These are phyloP conservation scores for Ptyas mucosa DNA, from an alignment of 2,113 vertebrate species.

Conservation along the genomic window DNA sequence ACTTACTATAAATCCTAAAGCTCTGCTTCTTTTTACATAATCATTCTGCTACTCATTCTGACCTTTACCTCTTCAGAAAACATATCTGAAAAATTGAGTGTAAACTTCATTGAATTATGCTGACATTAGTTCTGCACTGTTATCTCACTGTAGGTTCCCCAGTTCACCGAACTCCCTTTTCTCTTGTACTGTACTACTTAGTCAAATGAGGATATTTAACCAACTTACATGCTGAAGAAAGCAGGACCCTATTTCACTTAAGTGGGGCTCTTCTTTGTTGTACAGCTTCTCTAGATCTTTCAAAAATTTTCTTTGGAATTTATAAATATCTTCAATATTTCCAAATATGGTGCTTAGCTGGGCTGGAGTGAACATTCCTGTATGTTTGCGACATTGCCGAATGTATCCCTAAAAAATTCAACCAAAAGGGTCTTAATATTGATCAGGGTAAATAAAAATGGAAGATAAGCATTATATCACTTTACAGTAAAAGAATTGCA, in stretches of 20 bases:
- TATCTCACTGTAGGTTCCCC: not conserved
- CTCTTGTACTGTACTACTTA: not conserved
- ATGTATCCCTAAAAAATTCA: slow-evolving; percentile 85
- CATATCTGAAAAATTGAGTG: not conserved
- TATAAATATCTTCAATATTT: slow-evolving; percentile 98
- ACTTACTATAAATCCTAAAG: not conserved
- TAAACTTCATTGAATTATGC: not conserved
- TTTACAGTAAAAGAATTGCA: not conserved
- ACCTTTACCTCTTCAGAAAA: not conserved
- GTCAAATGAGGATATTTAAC: slow-evolving; percentile 17
- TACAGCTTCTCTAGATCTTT: slow-evolving; percentile 93
- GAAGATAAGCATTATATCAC: not conserved
- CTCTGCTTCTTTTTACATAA: not conserved
- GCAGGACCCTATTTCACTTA: slow-evolving; percentile 93
- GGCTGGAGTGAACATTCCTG: slow-evolving; percentile 86
- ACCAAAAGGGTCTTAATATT: not conserved
- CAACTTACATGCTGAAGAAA: slow-evolving; percentile 88
- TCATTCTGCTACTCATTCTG: not conserved
- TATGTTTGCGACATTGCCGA: slow-evolving; percentile 92
- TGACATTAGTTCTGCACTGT: not conserved
- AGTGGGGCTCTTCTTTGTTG: slow-evolving; percentile 90
- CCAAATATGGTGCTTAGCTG: slow-evolving; percentile 94
- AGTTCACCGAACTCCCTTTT: not conserved
- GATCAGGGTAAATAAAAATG: not conserved
- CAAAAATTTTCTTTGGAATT: slow-evolving; percentile 92